Evolutionary conservation across 2,888 invertebrate species (phyloP).

Genomic region (Sturmia bella): DNA sequence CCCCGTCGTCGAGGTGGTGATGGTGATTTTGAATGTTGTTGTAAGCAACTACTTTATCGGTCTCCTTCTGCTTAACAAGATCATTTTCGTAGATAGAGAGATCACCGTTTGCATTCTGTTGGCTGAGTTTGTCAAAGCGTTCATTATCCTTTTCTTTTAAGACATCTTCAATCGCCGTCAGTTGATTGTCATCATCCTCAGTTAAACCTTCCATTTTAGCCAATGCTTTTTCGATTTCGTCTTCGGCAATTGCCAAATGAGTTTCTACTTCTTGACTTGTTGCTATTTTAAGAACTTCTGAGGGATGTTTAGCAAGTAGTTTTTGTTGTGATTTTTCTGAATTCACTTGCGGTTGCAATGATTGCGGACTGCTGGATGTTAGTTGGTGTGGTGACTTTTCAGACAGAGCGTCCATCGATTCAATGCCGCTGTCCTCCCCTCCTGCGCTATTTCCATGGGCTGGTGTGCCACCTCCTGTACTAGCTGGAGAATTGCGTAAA

Average conservation of each 20-base stretch:
- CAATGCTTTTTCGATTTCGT: slow-evolving; percentile 86
- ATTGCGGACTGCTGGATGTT: slow-evolving; percentile 84
- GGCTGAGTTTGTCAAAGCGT: slow-evolving; percentile 8
- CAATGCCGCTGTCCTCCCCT: slow-evolving; percentile 95
- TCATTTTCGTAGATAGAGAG: slow-evolving; percentile 74
- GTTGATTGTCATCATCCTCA: slow-evolving; percentile 75
- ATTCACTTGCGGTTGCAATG: slow-evolving; percentile 46
- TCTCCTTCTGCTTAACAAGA: slow-evolving; percentile 47
- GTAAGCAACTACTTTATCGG: slow-evolving; percentile 32
- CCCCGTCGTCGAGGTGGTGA: slow-evolving; percentile 39
- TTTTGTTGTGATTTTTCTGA: slow-evolving; percentile 63
- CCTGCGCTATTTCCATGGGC: slow-evolving; percentile 77
- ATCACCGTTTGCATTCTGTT: slow-evolving; percentile 79
- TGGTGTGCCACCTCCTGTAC: slow-evolving; percentile 82
- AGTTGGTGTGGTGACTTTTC: slow-evolving; percentile 95
- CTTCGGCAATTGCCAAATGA: slow-evolving; percentile 72
- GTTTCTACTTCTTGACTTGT: slow-evolving; percentile 45
- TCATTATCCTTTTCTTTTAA: slow-evolving; percentile 25
- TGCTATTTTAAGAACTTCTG: slow-evolving; percentile 37
- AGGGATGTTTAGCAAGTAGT: slow-evolving; percentile 73
- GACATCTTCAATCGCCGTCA: slow-evolving; percentile 80
- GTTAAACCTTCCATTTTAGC: slow-evolving; percentile 86
- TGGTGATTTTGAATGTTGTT: slow-evolving; percentile 47
- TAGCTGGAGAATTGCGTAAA: slow-evolving; percentile 81
- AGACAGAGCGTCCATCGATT: slow-evolving; percentile 96